Evolutionary conservation across 2,113 vertebrate species (phyloP).

Genomic region (Nerophis ophidion): DNA sequence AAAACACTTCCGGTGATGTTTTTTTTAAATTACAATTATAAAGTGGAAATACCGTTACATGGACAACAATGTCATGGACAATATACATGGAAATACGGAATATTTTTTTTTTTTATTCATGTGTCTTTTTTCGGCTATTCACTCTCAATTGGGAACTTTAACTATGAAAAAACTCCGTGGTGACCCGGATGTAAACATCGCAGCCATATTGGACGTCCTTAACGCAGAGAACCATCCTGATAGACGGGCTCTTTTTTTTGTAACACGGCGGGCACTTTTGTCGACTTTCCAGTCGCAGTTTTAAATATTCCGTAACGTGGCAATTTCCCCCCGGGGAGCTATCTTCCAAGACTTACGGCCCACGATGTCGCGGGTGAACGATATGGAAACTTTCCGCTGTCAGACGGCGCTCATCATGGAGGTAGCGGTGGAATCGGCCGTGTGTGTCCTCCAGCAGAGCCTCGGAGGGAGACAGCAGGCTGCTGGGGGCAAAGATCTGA

Average conservation of each 20-base stretch:
- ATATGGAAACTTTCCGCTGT: slow-evolving; percentile 15
- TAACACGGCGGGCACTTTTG: background rate
- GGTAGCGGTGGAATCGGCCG: slow-evolving; percentile 30
- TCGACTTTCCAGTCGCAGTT: background rate
- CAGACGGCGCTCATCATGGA: slow-evolving; percentile 46
- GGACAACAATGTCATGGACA: too few species aligned
- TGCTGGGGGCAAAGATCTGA: background rate
- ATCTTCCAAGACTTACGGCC: background rate
- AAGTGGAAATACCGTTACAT: too few species aligned
- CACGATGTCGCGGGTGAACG: background rate
- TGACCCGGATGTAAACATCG: slow-evolving; percentile 24
- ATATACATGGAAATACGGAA: too few species aligned
- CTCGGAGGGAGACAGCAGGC: background rate
- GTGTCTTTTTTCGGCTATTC: too few species aligned
- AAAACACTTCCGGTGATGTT: too few species aligned
- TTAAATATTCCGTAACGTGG: background rate
- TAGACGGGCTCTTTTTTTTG: background rate
- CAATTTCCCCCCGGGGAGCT: too few species aligned
- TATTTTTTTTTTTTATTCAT: too few species aligned
- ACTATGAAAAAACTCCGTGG: too few species aligned
- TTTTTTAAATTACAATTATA: too few species aligned
- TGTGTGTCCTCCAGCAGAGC: background rate
- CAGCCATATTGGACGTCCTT: slow-evolving; percentile 9
- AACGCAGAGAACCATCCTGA: slow-evolving; percentile 13
- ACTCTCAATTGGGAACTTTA: too few species aligned